Conservation (phyloP, 2,888 invertebrate genomes). For the Meloe dianella region DNA sequence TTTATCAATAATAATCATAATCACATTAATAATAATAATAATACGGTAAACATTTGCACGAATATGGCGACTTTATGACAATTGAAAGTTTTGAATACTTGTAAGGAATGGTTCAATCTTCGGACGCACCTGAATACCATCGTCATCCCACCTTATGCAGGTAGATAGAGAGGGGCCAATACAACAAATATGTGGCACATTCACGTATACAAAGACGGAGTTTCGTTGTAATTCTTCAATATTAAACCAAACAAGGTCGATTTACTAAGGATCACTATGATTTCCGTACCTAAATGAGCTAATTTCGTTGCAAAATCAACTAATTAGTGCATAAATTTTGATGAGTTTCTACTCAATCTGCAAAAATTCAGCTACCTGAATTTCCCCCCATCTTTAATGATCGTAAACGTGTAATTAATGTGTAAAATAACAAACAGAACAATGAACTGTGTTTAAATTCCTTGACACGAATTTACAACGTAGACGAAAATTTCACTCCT, state of each 20-base stretch:
- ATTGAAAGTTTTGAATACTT: constrained; percentile 9
- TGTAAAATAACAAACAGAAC: no score
- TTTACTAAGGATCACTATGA: background rate
- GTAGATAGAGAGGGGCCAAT: constrained; percentile 16
- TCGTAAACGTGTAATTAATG: no score
- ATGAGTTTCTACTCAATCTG: no score
- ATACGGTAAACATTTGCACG: constrained; percentile 19
- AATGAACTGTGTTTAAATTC: no score
- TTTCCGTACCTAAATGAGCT: background rate
- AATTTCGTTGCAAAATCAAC: no score
- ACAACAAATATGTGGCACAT: constrained; percentile 3
- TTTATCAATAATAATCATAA: background rate
- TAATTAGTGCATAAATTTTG: no score
- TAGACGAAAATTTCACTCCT: no score
- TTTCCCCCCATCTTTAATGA: no score
- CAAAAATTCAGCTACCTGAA: no score
- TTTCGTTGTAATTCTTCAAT: background rate
- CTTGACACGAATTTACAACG: no score
- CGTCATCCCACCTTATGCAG: constrained; percentile 27
- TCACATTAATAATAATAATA: background rate
- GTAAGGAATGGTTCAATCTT: constrained; percentile 23
- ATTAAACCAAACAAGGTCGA: background rate
- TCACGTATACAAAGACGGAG: background rate
- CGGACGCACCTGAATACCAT: constrained; percentile 30
- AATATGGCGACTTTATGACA: constrained; percentile 22